Evolutionary conservation across 2,888 invertebrate species (phyloP), one percentile per base, ranked within the genome.

Genomic region (Ornithoptera alexandrae): DNA sequence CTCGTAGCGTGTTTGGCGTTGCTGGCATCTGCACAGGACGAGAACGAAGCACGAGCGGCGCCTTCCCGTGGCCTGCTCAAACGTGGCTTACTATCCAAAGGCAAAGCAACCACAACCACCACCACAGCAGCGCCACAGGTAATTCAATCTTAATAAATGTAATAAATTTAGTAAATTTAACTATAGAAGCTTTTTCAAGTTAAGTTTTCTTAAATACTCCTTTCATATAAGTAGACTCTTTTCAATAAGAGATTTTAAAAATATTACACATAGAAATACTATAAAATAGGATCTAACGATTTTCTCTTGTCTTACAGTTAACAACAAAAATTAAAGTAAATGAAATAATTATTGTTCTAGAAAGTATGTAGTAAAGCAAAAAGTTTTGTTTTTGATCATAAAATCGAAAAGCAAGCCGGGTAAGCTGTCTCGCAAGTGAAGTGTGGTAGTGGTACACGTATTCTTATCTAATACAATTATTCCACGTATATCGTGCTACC

Each of bases 81-180:
- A 73, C 81, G 92, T 24, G 90, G 90, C 1, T 82, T 81, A 1
- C 77, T 85, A 12, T 75, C 77, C 24, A 89, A 91, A 70, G 85
- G 84, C 50, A 92, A 92, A 73, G 79, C 78, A 1, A 86, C 88
- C 56, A 89, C 89, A n/a, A 90, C 90, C 0, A 90, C 90, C 0
- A 90, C 90, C 56, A 90, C 90, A 61, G 76, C 82, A 2, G 79
- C 89, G 8, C 90, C 92, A 68, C 87, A 86, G 84, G 92, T 90
- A 79, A 63, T n/a, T 30, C 30, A 50, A 15, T 50, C 50, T 50
- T 50, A 17, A 4, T 17, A 50, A 15, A 50, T 50, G 2, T 50
- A 15, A 50, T 17, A 50, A 50, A 50, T 50, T 17, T 50, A 50
- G 50, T 12, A 15, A 2, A 50, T 2, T 39, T 1, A 39, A 7